Evolutionary conservation across 2,113 vertebrate genomes (phyloP).

Genomic region (Nicator chloris): DNA sequence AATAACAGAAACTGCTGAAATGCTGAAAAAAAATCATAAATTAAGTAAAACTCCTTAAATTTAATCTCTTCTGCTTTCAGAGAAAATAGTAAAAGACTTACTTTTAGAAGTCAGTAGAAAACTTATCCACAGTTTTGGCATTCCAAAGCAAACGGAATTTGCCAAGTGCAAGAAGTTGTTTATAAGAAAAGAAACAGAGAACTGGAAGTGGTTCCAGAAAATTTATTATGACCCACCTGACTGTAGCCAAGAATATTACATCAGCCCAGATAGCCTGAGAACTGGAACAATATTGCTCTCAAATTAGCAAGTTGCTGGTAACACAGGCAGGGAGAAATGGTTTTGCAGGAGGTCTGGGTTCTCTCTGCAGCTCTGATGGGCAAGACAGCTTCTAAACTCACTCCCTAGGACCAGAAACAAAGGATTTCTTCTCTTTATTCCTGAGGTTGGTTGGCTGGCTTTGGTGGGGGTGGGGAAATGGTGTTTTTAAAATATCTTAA

Average conservation of each 20-base stretch:
- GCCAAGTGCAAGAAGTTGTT: constrained; percentile 41
- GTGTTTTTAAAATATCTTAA: background rate
- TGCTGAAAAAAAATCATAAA: background rate
- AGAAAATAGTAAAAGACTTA: background rate
- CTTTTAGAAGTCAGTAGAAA: background rate
- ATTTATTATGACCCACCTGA: constrained; percentile 19
- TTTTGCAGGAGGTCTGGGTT: constrained; percentile 46
- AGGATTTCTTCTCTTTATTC: background rate
- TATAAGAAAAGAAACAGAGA: constrained; percentile 40
- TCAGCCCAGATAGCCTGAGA: constrained; percentile 39
- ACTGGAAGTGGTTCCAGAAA: background rate
- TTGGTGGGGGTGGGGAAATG: background rate
- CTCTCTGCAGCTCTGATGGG: background rate
- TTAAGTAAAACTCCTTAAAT: background rate
- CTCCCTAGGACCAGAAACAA: background rate
- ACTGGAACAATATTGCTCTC: background rate
- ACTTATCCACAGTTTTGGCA: background rate
- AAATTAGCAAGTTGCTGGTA: constrained; percentile 40
- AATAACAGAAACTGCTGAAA: background rate
- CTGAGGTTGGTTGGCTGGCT: background rate
- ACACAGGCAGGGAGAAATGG: constrained; percentile 14
- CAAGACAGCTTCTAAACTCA: background rate
- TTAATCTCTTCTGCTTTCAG: background rate
- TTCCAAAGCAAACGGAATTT: background rate
- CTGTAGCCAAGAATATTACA: constrained; percentile 34